These are phyloP conservation scores for Anguilla anguilla DNA, from an alignment of 2,797 vertebrate genomes.

Conservation along the genomic window DNA sequence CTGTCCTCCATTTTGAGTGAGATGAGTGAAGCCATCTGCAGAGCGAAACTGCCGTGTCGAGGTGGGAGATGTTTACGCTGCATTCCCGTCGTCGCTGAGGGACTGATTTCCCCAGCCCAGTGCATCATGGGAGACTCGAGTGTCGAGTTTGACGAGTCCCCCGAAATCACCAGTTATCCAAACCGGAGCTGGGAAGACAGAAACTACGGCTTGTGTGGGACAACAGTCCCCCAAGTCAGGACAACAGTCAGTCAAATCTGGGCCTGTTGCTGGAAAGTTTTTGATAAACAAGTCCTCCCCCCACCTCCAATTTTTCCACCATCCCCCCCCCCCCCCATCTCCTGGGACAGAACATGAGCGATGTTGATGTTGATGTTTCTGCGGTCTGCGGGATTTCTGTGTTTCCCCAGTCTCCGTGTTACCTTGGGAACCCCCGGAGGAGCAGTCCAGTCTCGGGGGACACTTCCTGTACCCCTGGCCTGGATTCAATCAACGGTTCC, in stretches of 20 bases:
- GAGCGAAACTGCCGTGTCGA: background rate
- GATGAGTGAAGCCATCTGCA: background rate
- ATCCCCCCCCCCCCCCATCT: too few relatives aligned
- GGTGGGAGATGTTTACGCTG: background rate
- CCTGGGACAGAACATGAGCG: too few relatives aligned
- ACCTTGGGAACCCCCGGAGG: background rate
- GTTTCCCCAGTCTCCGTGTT: too few relatives aligned
- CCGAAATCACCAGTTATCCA: background rate
- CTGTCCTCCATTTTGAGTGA: background rate
- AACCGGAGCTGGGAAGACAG: background rate
- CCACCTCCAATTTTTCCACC: too few relatives aligned
- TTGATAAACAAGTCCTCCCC: too few relatives aligned
- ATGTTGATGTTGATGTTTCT: too few relatives aligned
- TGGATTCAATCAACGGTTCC: background rate
- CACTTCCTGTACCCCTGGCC: background rate
- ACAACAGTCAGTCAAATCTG: background rate
- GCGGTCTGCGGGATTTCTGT: background rate
- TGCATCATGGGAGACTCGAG: background rate
- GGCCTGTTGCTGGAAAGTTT: background rate
- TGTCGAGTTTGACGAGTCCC: too few relatives aligned
- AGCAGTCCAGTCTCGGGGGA: background rate
- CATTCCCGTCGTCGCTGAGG: background rate
- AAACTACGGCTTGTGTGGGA: background rate
- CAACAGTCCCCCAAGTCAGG: background rate
- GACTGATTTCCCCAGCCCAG: background rate